Percentiles rank a stretch among this genome's conserved stretches.
Conservation (phyloP, 92 coral and sea anemone genomes). For the Hydrozoanthus gracilis region DNA sequence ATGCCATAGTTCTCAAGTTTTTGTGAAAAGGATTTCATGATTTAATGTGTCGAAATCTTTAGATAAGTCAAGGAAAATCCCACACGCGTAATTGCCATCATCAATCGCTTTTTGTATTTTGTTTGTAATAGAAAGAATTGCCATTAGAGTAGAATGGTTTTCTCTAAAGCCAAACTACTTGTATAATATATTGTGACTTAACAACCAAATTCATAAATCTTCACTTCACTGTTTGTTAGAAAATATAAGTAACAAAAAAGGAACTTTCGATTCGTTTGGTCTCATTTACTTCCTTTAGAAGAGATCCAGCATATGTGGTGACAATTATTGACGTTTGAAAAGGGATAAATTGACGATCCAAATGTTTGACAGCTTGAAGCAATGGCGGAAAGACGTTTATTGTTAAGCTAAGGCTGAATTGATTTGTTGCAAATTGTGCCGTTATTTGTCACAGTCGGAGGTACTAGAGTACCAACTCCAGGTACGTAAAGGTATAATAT, state of each 20-base stretch:
- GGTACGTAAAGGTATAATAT: slow-evolving; percentile 8
- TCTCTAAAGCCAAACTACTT: too few species aligned
- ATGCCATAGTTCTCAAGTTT: too few species aligned
- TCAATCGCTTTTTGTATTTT: too few species aligned
- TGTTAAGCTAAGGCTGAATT: slow-evolving; percentile 3
- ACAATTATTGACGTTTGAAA: slow-evolving; percentile 25
- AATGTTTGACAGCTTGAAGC: slow-evolving; percentile 18
- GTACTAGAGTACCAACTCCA: slow-evolving; percentile 12
- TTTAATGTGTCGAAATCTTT: too few species aligned
- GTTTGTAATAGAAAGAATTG: too few species aligned
- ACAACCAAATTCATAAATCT: too few species aligned
- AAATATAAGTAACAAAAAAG: slow-evolving; percentile 16
- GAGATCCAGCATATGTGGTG: slow-evolving; percentile 22
- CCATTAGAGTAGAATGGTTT: too few species aligned
- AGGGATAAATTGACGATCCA: slow-evolving; percentile 23
- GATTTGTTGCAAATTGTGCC: neutral
- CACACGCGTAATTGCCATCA: too few species aligned
- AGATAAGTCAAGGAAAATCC: too few species aligned
- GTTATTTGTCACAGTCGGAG: slow-evolving; percentile 13
- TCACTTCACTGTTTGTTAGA: neutral
- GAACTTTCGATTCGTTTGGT: slow-evolving; percentile 23
- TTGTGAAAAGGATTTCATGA: too few species aligned
- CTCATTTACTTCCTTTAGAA: slow-evolving; percentile 27
- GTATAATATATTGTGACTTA: too few species aligned
- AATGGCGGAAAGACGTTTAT: slow-evolving; percentile 14